These are phyloP conservation scores for Bhutanitis thaidina DNA, from an alignment of 2,888 invertebrate genomes.

Conservation along the genomic window DNA sequence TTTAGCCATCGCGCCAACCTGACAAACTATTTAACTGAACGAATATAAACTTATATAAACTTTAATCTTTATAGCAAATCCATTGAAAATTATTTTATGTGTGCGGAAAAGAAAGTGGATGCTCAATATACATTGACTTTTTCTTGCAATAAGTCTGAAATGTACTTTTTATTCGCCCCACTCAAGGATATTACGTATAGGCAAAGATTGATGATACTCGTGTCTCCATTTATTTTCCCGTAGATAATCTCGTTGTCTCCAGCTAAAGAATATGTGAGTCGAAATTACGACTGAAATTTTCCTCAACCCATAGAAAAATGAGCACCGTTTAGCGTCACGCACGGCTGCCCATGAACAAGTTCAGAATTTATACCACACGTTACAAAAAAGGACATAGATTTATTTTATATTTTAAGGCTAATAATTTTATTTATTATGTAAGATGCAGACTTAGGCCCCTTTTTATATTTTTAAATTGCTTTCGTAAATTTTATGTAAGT, in stretches of 20 bases:
- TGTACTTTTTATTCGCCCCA: not conserved
- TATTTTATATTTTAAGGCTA: no score
- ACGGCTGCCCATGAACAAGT: not conserved
- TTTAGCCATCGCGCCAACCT: no score
- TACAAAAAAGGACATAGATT: no score
- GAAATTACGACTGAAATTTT: conserved; percentile 12
- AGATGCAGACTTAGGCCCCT: no score
- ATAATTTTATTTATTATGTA: no score
- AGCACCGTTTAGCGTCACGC: conserved; percentile 3
- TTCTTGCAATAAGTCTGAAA: conserved; percentile 3
- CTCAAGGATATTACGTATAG: conserved; percentile 6
- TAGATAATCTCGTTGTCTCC: conserved; percentile 9
- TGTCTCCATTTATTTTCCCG: conserved; percentile 13
- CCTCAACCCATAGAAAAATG: conserved; percentile 3
- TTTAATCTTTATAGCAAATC: not conserved
- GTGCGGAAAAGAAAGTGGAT: not conserved
- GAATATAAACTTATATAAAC: no score
- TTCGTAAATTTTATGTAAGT: no score
- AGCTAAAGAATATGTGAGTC: conserved; percentile 11
- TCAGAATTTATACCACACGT: no score
- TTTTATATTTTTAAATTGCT: no score
- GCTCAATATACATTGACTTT: conserved; percentile 5
- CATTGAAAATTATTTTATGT: not conserved
- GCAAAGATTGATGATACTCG: conserved; percentile 16
- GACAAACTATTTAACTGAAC: no score